Base-by-base conservation (phyloP, 2,797 vertebrate species). In the Nyctalus aviator region DNA sequence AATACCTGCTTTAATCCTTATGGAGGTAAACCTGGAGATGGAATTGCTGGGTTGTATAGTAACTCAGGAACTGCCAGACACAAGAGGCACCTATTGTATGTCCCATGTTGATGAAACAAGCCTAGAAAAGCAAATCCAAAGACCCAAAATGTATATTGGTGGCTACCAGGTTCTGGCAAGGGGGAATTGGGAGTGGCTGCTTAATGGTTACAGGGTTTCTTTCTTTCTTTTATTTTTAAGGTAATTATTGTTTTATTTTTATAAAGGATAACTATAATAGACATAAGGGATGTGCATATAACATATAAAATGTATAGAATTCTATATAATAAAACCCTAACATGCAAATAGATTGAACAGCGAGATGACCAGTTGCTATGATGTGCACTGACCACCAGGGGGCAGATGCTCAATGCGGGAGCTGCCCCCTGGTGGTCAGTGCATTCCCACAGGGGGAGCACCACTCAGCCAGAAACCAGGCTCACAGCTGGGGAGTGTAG, bases 171-270 rank as follows among this genome's bases (percentile, higher is more conserved):
- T 72, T 8, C 7, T 17, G 4, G 23, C 1, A 11, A 27, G n/a
- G 53, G 12, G 32, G 50, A 20, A n/a, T 5, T 50, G 35, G 27
- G 46, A 12, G 15, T n/a, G 6, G 8, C 0, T 6, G 41, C 25
- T 37, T n/a, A 13, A 2, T 8, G 8, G 4, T 13, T 2, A 8
- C 0, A 5, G 25, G 37, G 59, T 14, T 59, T 59, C 57, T 59
- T 59, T 13, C 25, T 59, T 59, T 27, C 57, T 59, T 59, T 27
- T 25, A 11, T 57, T 27, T 27, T 59, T 59, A 69, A 95, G n/a
- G 14, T 68, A 17, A 57, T 30, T 20, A 82, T 77, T 32, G 75
- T 89, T 79, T 79, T 57, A 27, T 57, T 76, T 81, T 88, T 91
- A 69, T 64, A 72, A 94, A 92, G 35, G 50, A 68, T 84, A 76